These are phyloP conservation scores for Catonia carolina DNA, from an alignment of 2,888 invertebrate genomes.

Conservation along the genomic window DNA sequence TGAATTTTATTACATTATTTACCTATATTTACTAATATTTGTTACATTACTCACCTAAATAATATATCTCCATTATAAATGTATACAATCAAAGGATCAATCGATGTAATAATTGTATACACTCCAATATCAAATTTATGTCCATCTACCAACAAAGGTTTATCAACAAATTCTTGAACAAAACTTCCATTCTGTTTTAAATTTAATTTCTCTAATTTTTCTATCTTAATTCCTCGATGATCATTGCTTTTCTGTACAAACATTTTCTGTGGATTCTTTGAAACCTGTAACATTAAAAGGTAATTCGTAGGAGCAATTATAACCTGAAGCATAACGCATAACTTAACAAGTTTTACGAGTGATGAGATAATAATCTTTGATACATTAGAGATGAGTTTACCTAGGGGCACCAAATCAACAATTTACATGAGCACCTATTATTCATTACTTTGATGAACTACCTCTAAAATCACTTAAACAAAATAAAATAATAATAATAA, in stretches of 20 bases:
- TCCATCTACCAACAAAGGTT: constrained; percentile 83
- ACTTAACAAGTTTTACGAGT: no score
- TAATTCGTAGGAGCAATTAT: no score
- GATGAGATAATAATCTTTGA: no score
- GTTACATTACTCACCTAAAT: constrained; percentile 73
- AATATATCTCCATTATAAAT: constrained; percentile 83
- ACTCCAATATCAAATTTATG: constrained; percentile 96
- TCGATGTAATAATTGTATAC: constrained; percentile 84
- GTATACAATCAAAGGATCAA: constrained; percentile 84
- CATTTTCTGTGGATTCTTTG: constrained; percentile 56
- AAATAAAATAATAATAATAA: no score
- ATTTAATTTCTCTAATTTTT: constrained; percentile 62
- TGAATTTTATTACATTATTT: no score
- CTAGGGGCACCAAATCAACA: no score
- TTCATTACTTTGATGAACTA: no score
- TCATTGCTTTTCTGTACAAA: constrained; percentile 92
- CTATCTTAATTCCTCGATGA: constrained; percentile 80
- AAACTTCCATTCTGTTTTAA: constrained; percentile 66
- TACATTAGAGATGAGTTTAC: no score
- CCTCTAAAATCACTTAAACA: no score
- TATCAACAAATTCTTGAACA: constrained; percentile 83
- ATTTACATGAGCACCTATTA: no score
- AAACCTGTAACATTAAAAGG: constrained; percentile 42
- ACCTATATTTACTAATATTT: no score
- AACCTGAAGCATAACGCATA: no score